These are phyloP conservation scores for Synaphobranchus kaupii DNA, from an alignment of 2,797 vertebrate genomes.

Conservation along the genomic window DNA sequence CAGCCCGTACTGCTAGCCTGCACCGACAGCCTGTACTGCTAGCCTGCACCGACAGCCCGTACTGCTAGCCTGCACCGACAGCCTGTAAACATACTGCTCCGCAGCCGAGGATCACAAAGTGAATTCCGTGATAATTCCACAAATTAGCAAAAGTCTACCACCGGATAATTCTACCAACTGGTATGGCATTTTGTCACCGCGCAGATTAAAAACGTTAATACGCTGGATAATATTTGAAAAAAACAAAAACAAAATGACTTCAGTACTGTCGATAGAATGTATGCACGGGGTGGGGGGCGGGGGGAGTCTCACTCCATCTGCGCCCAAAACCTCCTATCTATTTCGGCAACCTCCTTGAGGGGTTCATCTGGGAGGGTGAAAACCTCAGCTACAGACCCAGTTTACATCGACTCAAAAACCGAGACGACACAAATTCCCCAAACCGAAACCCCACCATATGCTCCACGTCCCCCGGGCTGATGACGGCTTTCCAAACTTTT, in stretches of 20 bases:
- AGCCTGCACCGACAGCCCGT: neutral
- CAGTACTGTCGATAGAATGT: neutral
- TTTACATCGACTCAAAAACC: constrained; percentile 83
- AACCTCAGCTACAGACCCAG: constrained; percentile 70
- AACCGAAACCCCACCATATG: constrained; percentile 81
- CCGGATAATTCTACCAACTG: neutral
- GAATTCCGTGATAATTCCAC: neutral
- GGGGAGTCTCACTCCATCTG: neutral
- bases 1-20: neutral
- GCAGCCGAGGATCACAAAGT: neutral
- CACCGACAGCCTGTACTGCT: neutral
- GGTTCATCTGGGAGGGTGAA: neutral
- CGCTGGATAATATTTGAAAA: no score
- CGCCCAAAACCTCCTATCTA: neutral
- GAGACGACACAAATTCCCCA: constrained; percentile 85
- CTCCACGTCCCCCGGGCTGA: constrained; percentile 46
- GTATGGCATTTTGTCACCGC: neutral
- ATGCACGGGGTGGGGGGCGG: no score
- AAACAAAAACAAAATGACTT: no score
- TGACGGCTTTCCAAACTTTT: neutral
- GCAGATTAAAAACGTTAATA: no score
- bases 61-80: neutral
- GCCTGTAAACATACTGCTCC: no score
- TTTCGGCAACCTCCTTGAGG: neutral
- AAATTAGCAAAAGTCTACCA: neutral